Percentiles rank a stretch among this genome's conserved stretches.
Conservation (phyloP, 2,888 invertebrate species). For the Heteromurus nitidus region DNA sequence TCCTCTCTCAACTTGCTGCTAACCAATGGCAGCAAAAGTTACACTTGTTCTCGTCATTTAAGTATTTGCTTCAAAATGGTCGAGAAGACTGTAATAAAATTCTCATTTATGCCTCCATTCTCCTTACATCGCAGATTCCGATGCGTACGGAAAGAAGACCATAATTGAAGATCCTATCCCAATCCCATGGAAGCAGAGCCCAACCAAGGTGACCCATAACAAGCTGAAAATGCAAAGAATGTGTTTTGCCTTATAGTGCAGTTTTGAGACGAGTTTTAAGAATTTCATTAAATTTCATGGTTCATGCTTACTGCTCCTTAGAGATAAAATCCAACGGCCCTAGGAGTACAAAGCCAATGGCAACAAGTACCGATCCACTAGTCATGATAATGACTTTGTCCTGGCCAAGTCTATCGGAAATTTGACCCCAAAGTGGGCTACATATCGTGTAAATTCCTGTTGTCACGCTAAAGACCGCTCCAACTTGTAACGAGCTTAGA, state of each 20-base stretch:
- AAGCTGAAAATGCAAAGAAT: constrained; percentile 43
- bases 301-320: constrained; percentile 58
- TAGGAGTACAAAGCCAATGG: constrained; percentile 59
- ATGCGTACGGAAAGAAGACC: constrained; percentile 59
- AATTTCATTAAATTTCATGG: no score
- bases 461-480: constrained; percentile 61
- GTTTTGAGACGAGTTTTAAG: no score
- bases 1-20: no score
- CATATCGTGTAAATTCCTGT: constrained; percentile 63
- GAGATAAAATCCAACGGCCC: constrained; percentile 67
- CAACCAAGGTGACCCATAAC: constrained; percentile 62
- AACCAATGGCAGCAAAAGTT: neutral
- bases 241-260: no score
- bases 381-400: constrained; percentile 55
- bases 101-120: constrained; percentile 3
- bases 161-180: constrained; percentile 69
- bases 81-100: constrained; percentile 22
- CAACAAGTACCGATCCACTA: constrained; percentile 52
- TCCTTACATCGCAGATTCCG: constrained; percentile 64
- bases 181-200: constrained; percentile 65
- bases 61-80: neutral
- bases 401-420: constrained; percentile 51
- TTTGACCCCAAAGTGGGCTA: constrained; percentile 66
- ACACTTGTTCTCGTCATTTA: neutral
- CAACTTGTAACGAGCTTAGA: constrained; percentile 46